Percentiles rank a stretch among this genome's conserved stretches.
Conservation (phyloP, 2,888 invertebrate species). For the Pyralis farinalis region DNA sequence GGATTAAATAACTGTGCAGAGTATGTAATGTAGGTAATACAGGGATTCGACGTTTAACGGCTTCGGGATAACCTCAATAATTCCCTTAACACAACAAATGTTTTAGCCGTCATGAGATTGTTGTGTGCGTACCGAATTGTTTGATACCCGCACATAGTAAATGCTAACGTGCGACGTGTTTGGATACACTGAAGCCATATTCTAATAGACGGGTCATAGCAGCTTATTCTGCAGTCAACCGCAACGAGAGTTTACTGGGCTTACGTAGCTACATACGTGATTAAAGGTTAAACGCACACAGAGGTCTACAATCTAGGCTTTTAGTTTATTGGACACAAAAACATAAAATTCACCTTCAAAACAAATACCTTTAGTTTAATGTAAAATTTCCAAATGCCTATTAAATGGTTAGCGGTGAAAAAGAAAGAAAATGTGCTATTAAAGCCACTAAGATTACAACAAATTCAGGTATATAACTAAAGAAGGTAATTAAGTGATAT, state of each 20-base stretch:
- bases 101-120: constrained; percentile 49
- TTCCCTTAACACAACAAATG: constrained; percentile 73
- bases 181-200: constrained; percentile 61
- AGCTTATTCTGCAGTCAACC: constrained; percentile 53
- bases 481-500: no score
- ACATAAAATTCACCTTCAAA: no score
- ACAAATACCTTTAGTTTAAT: no score
- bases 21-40: constrained; percentile 75
- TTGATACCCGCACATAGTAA: constrained; percentile 33
- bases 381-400: no score
- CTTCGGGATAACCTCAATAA: constrained; percentile 77
- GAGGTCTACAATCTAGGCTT: constrained; percentile 9
- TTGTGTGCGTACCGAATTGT: constrained; percentile 21
- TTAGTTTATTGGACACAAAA: no score
- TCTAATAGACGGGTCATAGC: constrained; percentile 48
- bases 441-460: no score
- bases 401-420: no score
- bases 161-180: constrained; percentile 30
- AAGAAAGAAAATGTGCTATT: no score
- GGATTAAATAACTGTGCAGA: constrained; percentile 73
- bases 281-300: constrained; percentile 37
- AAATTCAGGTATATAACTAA: no score
- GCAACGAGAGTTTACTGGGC: constrained; percentile 47
- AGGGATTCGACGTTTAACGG: constrained; percentile 75
- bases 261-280: constrained; percentile 44